Base-by-base conservation (phyloP, 2,797 vertebrate species). In the Paguma larvata region DNA sequence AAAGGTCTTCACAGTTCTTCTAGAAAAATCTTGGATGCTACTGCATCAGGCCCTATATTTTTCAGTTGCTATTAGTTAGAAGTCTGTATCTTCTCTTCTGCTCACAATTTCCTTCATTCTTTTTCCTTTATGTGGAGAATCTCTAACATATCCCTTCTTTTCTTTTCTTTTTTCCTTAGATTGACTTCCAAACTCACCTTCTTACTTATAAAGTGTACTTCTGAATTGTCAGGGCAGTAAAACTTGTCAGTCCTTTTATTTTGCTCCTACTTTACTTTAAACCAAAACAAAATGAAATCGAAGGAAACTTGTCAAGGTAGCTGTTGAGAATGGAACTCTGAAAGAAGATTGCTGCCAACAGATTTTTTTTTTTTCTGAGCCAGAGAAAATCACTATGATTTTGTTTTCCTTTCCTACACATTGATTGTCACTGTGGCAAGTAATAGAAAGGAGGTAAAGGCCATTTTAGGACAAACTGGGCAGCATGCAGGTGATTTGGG, bases 301-400 rank as follows among this genome's bases (percentile, higher is more conserved):
- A 97, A 84, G 34, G 48, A 65, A 89, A 68, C 4, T 84, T 97
- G 65, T 97, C 63, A 67, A 27, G 85, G 4, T 3, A 80, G 10
- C 53, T 89, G 70, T 19, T 86, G 65, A 46, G 90, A 96, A 3
- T 48, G 0, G 62, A 72, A 32, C 21, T 85, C 62, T 77, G 56
- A 83, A 11, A 63, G 80, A 88, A 86, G 65, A 96, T 41, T 89
- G 82, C 46, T 27, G 23, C 80, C 79, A 92, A 96, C n/a, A 53
- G 1, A 63, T 44, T 56, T 34, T 85, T 86, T 63, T 73, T 79
- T 65, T 92, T 95, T 14, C 70, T 68, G 2, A 97, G 4, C 68
- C 75, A 51, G 95, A 96, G 78, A 97, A 96, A 98, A 97, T 97
- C 82, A 93, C 15, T 88, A 51, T 93, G 78, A 86, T 67, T 97